Evolutionary conservation across 2,113 vertebrate genomes (phyloP), one percentile per base, ranked within the genome.

Genomic region (Gnathonemus echidnorhynchus): DNA sequence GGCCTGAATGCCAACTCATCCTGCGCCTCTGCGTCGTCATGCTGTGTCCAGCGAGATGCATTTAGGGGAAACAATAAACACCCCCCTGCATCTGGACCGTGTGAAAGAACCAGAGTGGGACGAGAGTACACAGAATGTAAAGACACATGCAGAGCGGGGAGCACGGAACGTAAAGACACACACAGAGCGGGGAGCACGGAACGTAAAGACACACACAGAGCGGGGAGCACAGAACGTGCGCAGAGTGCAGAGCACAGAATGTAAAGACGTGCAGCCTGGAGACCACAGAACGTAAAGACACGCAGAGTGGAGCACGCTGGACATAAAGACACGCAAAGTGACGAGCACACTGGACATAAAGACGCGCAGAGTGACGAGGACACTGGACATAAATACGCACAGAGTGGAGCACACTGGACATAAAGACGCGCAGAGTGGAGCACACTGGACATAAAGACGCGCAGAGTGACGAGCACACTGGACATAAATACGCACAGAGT

Each of bases 1-100:
- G 24, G 27, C 5, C 9, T 56, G 77, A 85, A 89, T 89, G 74
- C 66, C 66, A 74, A 53, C 31, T n/a, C 27, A 49, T 50, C 21
- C 87, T 62, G 45, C 77, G 2, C 66, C 89, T 88, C 87, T 87
- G 74, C 48, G 89, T 53, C 27, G 27, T 89, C 87, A 83, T 88
- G 24, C 50, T 87, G 45, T 85, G 80, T 85, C 42, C 42, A 85
- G 19, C 3, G 21, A 48, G 45, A 42, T 5, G 42, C 80, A 42
- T 85, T 45, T 85, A 8, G 13, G 39, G 21, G 80, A n/a, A 48
- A 85, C 42, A 85, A 85, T 85, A 48, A 85, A 45, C 42, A 48
- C 19, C 17, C 19, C 17, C 21, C 35, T 42, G 80, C 80, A 84
- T 42, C 39, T 46, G 35, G 42, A 84, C 19, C 17, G 8, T 35